These are phyloP conservation scores for Oryctes rhinoceros DNA, from an alignment of 1,140 invertebrate species.

Conservation along the genomic window DNA sequence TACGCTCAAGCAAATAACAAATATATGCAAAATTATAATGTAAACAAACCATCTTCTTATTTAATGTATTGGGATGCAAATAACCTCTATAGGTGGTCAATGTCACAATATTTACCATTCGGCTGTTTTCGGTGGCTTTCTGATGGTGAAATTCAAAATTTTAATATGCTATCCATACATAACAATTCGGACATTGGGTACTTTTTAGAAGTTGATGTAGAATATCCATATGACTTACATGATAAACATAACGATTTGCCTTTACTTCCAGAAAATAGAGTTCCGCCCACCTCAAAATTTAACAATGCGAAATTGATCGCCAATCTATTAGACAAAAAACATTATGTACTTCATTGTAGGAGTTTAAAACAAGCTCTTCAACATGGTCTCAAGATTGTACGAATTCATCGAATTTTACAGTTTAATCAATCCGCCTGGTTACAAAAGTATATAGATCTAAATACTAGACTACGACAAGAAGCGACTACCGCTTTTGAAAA, in stretches of 20 bases:
- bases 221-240: neutral
- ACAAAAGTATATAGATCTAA: no score
- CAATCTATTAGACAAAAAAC: no score
- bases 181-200: neutral
- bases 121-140: no score
- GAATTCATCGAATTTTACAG: no score
- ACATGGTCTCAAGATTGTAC: constrained; percentile 56
- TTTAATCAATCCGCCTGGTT: no score
- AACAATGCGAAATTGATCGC: constrained; percentile 43
- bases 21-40: constrained; percentile 61
- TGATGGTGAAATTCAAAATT: neutral
- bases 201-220: neutral
- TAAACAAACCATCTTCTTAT: constrained; percentile 45
- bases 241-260: neutral
- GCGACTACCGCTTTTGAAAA: no score
- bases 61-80: constrained; percentile 64
- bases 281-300: neutral
- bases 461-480: no score
- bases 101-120: constrained; percentile 57
- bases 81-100: constrained; percentile 65
- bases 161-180: neutral
- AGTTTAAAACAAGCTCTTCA: constrained; percentile 54
- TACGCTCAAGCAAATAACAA: constrained; percentile 59
- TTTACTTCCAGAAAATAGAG: neutral
- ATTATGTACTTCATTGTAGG: no score